Conservation (phyloP, 2,888 invertebrate genomes). For the Ophion ellenae region DNA sequence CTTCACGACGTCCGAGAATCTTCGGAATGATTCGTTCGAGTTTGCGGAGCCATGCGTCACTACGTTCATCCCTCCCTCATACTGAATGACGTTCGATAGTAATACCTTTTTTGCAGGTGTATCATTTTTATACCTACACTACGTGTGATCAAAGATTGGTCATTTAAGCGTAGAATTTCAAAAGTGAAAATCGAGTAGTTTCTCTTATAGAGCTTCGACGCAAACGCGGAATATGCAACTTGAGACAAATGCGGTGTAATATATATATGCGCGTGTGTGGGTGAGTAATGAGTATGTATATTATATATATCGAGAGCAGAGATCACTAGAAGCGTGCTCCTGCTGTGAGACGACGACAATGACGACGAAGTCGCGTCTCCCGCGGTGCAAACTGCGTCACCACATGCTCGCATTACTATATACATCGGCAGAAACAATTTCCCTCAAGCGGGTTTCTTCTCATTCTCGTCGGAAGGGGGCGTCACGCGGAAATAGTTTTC, state of each 20-base stretch:
- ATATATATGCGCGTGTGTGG: neutral
- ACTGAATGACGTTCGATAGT: no score
- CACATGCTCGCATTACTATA: constrained; percentile 15
- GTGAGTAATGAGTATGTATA: neutral
- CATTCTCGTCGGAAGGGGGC: constrained; percentile 50
- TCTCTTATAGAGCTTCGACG: neutral
- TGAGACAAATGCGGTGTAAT: neutral
- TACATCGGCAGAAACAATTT: constrained; percentile 75
- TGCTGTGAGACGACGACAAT: constrained; percentile 75
- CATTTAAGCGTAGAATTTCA: no score
- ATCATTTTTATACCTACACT: no score
- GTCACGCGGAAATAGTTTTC: constrained; percentile 80
- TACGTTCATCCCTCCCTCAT: no score
- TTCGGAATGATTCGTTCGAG: no score
- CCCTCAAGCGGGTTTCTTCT: constrained; percentile 59
- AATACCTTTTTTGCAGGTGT: no score
- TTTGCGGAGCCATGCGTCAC: no score
- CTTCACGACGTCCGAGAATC: no score
- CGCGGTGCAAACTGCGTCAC: constrained; percentile 72
- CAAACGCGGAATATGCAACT: no score
- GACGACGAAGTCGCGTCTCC: constrained; percentile 73
- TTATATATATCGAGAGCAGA: constrained; percentile 63
- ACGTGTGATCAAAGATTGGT: no score
- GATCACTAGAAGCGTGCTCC: constrained; percentile 73
- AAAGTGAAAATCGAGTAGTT: no score